phyloP scores from a whole-genome alignment of 92 coral and sea anemone genomes.

The Palythoa heliodiscus region DNA sequence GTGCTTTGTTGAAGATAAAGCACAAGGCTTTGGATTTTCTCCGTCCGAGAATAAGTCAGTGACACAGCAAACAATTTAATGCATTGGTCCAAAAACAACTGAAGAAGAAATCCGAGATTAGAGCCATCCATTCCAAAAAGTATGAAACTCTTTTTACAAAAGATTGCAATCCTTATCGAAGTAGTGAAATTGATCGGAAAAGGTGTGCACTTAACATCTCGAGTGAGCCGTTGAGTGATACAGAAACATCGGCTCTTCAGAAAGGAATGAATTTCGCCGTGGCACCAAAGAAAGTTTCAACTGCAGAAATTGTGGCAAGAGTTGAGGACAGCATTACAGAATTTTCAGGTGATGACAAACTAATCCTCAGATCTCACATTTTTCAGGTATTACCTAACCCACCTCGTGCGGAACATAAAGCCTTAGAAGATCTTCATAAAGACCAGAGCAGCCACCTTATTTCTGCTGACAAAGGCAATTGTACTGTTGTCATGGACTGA shows the following conservation, averaged over 20 bases:
- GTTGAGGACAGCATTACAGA: background rate
- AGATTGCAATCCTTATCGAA: background rate
- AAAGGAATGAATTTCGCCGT: conserved; percentile 18
- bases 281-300: conserved; percentile 20
- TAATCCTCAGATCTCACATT: conserved; percentile 9
- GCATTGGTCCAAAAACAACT: background rate
- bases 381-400: background rate
- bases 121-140: background rate
- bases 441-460: background rate
- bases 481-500: conserved; percentile 10
- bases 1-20: background rate
- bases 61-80: background rate
- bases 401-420: background rate
- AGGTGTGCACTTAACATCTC: background rate
- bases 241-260: background rate
- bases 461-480: background rate
- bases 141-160: background rate
- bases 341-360: background rate
- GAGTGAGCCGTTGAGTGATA: background rate
- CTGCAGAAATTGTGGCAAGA: background rate
- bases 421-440: background rate
- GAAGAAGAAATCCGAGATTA: conserved; percentile 3
- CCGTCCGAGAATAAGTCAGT: background rate
- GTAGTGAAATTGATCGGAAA: background rate
- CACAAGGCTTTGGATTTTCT: background rate